A percentile compares a stretch with the other conserved stretches of the same genome.
Evolutionary conservation across 2,113 vertebrate genomes (phyloP).

Genomic region (Oostethus manadensis): DNA sequence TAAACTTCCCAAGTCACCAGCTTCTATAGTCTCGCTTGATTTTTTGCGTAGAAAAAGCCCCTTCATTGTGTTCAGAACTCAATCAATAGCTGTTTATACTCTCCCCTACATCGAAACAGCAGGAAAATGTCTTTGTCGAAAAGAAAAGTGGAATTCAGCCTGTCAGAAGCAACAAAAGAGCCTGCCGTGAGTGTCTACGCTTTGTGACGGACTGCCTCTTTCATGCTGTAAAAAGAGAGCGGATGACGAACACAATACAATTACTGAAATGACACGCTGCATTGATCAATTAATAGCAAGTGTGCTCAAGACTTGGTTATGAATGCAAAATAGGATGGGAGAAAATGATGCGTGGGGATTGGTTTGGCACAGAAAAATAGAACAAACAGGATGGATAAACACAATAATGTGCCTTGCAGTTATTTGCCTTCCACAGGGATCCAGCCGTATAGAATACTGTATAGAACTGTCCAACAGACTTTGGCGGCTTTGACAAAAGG

Average conservation of each 20-base stretch:
- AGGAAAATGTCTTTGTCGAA: constrained; percentile 1
- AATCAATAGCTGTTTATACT: constrained; percentile 5
- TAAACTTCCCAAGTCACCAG: constrained; percentile 2
- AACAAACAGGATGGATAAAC: neutral
- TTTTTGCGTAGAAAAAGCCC: constrained; percentile 23
- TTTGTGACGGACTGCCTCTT: constrained; percentile 33
- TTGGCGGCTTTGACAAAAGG: no score
- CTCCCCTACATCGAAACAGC: constrained; percentile 8
- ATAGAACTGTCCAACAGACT: no score
- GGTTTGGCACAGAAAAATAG: neutral
- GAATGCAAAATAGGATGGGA: neutral
- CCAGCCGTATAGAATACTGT: no score
- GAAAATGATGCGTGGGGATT: neutral
- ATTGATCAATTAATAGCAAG: constrained; percentile 31
- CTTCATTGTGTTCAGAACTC: constrained; percentile 22
- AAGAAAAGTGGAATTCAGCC: constrained; percentile 24
- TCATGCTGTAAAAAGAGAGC: constrained; percentile 33
- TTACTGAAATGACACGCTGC: constrained; percentile 22
- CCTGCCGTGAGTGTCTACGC: constrained; percentile 24
- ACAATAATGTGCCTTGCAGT: no score
- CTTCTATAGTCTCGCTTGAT: constrained; percentile 14
- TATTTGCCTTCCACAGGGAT: no score
- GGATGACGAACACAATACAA: constrained; percentile 32
- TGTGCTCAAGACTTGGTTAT: constrained; percentile 6
- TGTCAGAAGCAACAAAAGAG: constrained; percentile 22